Evolutionary conservation across 2,113 vertebrate genomes (phyloP).

Genomic region (Verasper variegatus): DNA sequence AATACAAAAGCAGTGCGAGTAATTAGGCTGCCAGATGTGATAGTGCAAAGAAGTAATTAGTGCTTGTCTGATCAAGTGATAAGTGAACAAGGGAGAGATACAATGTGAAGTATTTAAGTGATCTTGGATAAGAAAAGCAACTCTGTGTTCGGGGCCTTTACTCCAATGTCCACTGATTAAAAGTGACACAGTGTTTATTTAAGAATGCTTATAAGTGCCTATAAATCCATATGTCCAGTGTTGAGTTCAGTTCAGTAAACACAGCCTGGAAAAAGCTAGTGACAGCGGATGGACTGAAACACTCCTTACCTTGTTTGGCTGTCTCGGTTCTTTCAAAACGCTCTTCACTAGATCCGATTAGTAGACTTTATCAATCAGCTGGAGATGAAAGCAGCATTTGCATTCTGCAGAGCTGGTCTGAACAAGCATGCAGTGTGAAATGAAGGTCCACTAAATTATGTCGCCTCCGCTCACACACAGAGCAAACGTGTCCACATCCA

Average conservation of each 20-base stretch:
- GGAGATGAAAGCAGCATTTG: slow-evolving; percentile 15
- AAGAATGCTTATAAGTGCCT: neutral
- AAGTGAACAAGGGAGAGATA: slow-evolving; percentile 11
- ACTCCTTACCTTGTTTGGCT: too few relatives aligned
- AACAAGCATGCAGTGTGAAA: neutral
- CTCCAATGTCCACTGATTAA: neutral
- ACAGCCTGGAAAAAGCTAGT: neutral
- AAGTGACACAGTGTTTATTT: neutral
- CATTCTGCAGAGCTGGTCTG: neutral
- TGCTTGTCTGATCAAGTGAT: slow-evolving; percentile 44
- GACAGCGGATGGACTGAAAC: slow-evolving; percentile 1
- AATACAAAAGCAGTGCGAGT: slow-evolving; percentile 50
- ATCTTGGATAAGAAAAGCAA: neutral
- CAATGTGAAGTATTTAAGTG: slow-evolving; percentile 1
- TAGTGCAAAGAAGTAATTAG: slow-evolving; percentile 56
- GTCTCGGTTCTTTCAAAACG: neutral
- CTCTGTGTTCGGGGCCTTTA: neutral
- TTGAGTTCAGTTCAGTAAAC: neutral
- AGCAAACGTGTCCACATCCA: neutral
- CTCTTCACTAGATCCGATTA: neutral
- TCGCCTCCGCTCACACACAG: too few relatives aligned
- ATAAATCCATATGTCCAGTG: neutral
- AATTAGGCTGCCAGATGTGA: slow-evolving; percentile 60
- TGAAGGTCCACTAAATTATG: neutral
- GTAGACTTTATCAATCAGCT: neutral